These are phyloP conservation scores for Octodon degus DNA, from an alignment of 2,113 vertebrate species.

Conservation along the genomic window DNA sequence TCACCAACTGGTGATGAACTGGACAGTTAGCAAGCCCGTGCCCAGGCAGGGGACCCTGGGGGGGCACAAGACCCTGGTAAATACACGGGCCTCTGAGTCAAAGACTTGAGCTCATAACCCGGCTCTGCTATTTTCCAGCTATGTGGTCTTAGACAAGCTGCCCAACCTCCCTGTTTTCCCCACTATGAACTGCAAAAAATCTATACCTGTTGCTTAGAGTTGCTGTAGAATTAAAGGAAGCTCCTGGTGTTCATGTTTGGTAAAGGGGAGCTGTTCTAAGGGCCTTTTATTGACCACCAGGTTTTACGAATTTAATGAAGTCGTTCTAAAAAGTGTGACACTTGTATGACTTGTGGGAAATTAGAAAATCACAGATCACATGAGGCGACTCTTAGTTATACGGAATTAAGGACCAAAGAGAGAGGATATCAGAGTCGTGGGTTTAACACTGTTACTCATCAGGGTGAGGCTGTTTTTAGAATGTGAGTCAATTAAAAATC, in stretches of 20 bases:
- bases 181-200: not conserved
- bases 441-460: not conserved
- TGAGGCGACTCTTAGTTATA: not conserved
- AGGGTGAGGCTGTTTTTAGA: not conserved
- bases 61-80: not conserved
- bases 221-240: not conserved
- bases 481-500: not conserved
- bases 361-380: not conserved
- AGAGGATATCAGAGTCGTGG: not conserved
- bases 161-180: constrained; percentile 3
- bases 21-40: not conserved
- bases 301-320: not conserved
- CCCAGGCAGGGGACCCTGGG: too few relatives aligned
- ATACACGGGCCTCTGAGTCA: not conserved
- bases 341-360: not conserved
- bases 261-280: not conserved
- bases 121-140: not conserved
- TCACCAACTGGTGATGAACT: too few relatives aligned
- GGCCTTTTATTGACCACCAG: not conserved
- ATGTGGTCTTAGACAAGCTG: not conserved
- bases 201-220: not conserved
- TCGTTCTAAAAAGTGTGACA: not conserved
- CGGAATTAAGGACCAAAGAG: not conserved
- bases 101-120: not conserved
- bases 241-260: not conserved